Conservation (phyloP, 2,888 invertebrate genomes). For the Schizotus pectinicornis region DNA sequence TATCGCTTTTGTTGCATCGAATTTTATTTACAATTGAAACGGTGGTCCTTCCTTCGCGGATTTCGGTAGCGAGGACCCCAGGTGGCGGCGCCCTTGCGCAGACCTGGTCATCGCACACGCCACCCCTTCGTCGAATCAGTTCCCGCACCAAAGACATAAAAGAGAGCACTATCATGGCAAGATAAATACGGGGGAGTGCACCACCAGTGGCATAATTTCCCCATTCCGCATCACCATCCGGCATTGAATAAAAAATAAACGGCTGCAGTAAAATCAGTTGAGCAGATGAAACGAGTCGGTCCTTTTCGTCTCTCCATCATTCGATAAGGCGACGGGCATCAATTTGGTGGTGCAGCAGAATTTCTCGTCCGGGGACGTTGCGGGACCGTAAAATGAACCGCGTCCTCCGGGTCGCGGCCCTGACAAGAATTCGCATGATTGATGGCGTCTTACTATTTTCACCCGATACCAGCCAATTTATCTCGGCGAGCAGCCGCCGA, state of each 20-base stretch:
- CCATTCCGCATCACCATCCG: constrained; percentile 28
- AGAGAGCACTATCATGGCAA: constrained; percentile 23
- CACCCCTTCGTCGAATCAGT: too few species aligned
- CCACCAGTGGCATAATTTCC: constrained; percentile 29
- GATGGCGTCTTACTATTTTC: constrained; percentile 33
- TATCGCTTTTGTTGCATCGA: too few species aligned
- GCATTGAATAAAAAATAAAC: constrained; percentile 36
- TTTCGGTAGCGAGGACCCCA: too few species aligned
- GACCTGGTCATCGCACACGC: too few species aligned
- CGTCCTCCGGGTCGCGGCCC: constrained; percentile 27
- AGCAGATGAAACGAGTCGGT: constrained; percentile 32
- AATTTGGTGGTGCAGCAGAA: constrained; percentile 10
- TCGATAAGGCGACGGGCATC: constrained; percentile 25
- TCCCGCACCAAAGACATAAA: constrained; percentile 15
- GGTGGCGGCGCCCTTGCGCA: too few species aligned
- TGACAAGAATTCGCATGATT: constrained; percentile 28
- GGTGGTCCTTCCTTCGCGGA: too few species aligned
- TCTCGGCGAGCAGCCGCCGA: constrained; percentile 29
- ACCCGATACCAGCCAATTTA: constrained; percentile 31
- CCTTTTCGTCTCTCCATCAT: constrained; percentile 31
- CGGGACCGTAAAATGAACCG: constrained; percentile 28
- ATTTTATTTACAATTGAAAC: too few species aligned
- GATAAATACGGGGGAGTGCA: constrained; percentile 25
- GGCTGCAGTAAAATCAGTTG: constrained; percentile 37
- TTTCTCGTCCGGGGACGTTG: constrained; percentile 13